Base-by-base conservation (phyloP, 2,113 vertebrate species). In the Indicator indicator region DNA sequence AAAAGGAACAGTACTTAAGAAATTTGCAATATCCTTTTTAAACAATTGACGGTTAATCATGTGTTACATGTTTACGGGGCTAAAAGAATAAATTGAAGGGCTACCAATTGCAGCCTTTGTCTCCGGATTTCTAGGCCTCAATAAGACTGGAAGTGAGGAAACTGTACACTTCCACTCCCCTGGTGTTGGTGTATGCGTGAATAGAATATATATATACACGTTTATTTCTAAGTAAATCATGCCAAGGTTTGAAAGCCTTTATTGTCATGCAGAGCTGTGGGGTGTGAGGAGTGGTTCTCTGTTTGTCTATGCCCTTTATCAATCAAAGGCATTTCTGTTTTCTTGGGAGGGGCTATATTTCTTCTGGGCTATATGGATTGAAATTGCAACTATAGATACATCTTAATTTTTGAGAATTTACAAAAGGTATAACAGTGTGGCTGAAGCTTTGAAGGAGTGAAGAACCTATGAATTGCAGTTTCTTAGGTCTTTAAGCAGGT, bases 251-350 rank as follows among this genome's bases (percentile, higher is more conserved):
- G 17, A 12, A 28, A 68, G 12, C 38, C 7, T 73, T 73, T 42
- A 17, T 60, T 68, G 33, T 64, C 12, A 9, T 24, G 7, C 11
- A 26, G 46, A 72, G 24, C 30, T 91, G 48, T 6, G 27, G 30
- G 46, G 46, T 19, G 20, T 38, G 21, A 3, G 8, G 6, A 2
- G 11, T 52, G 50, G 11, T 1, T n/a, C 2, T 23, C 11, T 23
- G 15, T 40, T 1, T 52, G 11, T 73, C 3, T 54, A 5, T 48
- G 46, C 6, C 20, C 69, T 69, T 83, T 72, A 52, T 50, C 16
- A 24, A 28, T 81, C 24, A 69, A 78, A 62, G 20, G 19, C 13
- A 33, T 48, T 76, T 85, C 59, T 73, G 23, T 68, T 76, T 89
- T 74, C 32, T 58, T 38, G 9, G 33, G 17, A 71, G 12, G 3